Evolutionary conservation across 2,797 vertebrate genomes (phyloP).

Genomic region (Pangasius djambal): DNA sequence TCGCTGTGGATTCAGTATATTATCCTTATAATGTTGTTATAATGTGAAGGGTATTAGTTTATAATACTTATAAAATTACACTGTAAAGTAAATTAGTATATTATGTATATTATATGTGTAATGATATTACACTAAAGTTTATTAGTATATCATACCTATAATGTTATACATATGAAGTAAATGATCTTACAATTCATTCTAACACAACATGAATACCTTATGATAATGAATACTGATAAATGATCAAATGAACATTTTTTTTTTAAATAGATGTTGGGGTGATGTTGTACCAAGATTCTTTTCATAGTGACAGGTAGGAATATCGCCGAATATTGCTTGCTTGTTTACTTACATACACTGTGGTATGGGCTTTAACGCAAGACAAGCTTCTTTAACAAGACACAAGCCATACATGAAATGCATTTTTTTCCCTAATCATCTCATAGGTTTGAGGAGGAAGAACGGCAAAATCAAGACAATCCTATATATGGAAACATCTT

Average conservation of each 20-base stretch:
- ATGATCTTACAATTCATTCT: not conserved
- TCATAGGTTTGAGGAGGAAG: slow-evolving; percentile 60
- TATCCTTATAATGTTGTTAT: not conserved
- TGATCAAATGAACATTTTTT: no score
- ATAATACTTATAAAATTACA: not conserved
- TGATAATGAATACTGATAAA: no score
- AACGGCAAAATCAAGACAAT: slow-evolving; percentile 68
- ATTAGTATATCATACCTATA: not conserved
- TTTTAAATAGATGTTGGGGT: slow-evolving; percentile 50
- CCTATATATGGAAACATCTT: slow-evolving; percentile 80
- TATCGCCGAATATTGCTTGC: not conserved
- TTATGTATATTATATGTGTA: not conserved
- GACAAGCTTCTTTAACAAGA: no score
- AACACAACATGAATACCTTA: not conserved
- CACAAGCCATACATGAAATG: not conserved
- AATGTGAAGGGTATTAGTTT: not conserved
- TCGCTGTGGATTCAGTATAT: not conserved
- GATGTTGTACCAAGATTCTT: slow-evolving; percentile 29
- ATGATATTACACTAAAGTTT: not conserved
- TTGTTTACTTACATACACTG: not conserved
- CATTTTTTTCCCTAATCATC: slow-evolving; percentile 7
- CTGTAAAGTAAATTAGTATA: not conserved
- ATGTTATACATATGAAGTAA: not conserved
- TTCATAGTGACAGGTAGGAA: slow-evolving; percentile 60
- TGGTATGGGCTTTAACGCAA: not conserved